These are phyloP conservation scores for Synergus umbraculus DNA, from an alignment of 2,888 invertebrate species.

Conservation along the genomic window DNA sequence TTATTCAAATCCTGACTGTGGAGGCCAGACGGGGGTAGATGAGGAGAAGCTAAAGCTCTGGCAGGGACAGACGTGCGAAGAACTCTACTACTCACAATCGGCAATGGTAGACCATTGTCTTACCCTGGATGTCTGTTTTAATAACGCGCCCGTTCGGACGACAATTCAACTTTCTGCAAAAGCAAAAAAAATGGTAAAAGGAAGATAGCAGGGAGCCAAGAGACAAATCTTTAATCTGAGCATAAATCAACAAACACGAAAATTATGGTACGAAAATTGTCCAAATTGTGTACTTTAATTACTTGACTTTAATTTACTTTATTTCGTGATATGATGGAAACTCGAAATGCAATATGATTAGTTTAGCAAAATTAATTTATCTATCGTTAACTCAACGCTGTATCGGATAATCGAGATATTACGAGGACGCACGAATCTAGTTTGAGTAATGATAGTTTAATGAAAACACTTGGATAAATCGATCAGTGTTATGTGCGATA, in stretches of 20 bases:
- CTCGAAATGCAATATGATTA: not conserved
- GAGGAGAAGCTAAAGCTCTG: conserved; percentile 43
- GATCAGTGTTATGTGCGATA: conserved; percentile 33
- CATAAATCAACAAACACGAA: not conserved
- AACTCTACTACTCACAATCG: conserved; percentile 56
- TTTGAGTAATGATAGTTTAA: conserved; percentile 50
- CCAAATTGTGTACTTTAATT: not conserved
- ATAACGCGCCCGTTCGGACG: conserved; percentile 61
- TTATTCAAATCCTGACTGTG: conserved; percentile 57
- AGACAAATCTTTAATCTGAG: conserved; percentile 19
- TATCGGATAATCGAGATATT: conserved; percentile 12
- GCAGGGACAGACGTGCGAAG: conserved; percentile 51
- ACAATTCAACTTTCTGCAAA: conserved; percentile 58
- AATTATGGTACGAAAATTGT: not conserved
- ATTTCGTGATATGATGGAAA: not conserved
- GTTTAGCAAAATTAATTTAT: not conserved
- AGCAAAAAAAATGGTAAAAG: conserved; percentile 35
- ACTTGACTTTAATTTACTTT: too few species aligned
- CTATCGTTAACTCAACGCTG: not conserved
- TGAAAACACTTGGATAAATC: conserved; percentile 50
- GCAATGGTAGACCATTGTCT: conserved; percentile 56
- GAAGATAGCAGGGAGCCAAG: not conserved
- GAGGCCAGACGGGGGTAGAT: conserved; percentile 49
- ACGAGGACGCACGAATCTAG: conserved; percentile 22
- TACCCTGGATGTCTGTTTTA: conserved; percentile 63